Base-by-base conservation (phyloP, 2,888 invertebrate genomes). In the Coremacera marginata region DNA sequence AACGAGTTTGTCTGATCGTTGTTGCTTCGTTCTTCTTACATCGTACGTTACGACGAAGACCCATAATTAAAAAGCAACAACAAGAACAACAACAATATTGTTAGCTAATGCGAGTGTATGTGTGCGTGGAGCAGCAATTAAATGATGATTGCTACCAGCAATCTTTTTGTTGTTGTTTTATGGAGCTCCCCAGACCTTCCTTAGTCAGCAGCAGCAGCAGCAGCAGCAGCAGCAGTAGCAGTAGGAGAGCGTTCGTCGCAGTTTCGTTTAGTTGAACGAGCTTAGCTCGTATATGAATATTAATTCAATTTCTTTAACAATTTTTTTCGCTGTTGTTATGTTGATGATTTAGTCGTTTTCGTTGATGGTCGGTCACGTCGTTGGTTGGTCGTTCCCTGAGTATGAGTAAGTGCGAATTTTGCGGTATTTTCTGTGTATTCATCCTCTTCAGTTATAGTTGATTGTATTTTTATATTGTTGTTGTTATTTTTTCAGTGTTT, bases 141-240 rank as follows among this genome's bases (percentile, higher is more conserved):
- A 85, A 85, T 85, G 85, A 85, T 85, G 84, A 84, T 85, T 82
- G 84, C 83, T 84, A 62, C 68, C 60, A 74, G 73, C 55, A 44
- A 51, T 67, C 25, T 52, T 51, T 52, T 76, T 65, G 81, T 70
- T 78, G 34, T 60, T 77, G 55, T 73, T 75, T 63, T 70, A 74
- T 70, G 86, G 87, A 86, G 86, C 87, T 87, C 87, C 87, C 87
- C 87, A 85, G 86, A 86, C 86, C 87, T 87, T 87, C 85, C 86
- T 86, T 87, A 87, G 87, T 87, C 86, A 87, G 85, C 86, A 83
- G 75, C n/a, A 57, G 25, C 31, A 51, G 72, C n/a, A 65, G 70
- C 78, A 77, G n/a, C n/a, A n/a, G n/a, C n/a, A n/a, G n/a, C n/a
- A n/a, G n/a, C n/a, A n/a, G n/a, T n/a, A 87, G 85, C 86, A 83